Percentiles rank a stretch among this genome's conserved stretches.
These are phyloP conservation scores for Passerina amoena DNA, from an alignment of 2,113 vertebrate genomes.

Conservation along the genomic window DNA sequence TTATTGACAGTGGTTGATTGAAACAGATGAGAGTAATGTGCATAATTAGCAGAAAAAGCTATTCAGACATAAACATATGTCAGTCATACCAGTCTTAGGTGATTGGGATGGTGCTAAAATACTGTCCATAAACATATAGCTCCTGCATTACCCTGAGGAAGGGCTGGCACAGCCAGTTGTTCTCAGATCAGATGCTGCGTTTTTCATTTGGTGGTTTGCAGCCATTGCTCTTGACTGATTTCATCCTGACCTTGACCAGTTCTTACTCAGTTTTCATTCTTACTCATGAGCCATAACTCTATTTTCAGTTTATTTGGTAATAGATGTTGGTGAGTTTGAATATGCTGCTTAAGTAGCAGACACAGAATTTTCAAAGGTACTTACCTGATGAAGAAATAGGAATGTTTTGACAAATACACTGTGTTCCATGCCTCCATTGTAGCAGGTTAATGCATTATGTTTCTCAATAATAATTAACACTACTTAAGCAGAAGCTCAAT, in stretches of 20 bases:
- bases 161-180: neutral
- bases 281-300: neutral
- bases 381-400: neutral
- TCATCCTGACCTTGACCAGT: neutral
- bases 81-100: neutral
- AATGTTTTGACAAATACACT: neutral
- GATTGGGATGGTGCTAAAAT: neutral
- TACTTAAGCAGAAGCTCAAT: neutral
- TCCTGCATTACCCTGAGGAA: neutral
- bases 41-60: neutral
- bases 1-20: neutral
- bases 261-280: neutral
- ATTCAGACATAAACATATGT: neutral
- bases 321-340: neutral
- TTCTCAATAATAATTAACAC: neutral
- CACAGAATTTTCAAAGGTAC: neutral
- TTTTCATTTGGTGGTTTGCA: neutral
- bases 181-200: neutral
- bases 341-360: neutral
- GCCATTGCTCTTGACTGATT: neutral
- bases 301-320: neutral
- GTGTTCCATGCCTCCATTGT: neutral
- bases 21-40: neutral
- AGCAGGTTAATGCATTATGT: neutral
- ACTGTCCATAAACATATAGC: neutral